These are phyloP conservation scores for Agapornis canus DNA, from an alignment of 2,797 vertebrate genomes.

Conservation along the genomic window DNA sequence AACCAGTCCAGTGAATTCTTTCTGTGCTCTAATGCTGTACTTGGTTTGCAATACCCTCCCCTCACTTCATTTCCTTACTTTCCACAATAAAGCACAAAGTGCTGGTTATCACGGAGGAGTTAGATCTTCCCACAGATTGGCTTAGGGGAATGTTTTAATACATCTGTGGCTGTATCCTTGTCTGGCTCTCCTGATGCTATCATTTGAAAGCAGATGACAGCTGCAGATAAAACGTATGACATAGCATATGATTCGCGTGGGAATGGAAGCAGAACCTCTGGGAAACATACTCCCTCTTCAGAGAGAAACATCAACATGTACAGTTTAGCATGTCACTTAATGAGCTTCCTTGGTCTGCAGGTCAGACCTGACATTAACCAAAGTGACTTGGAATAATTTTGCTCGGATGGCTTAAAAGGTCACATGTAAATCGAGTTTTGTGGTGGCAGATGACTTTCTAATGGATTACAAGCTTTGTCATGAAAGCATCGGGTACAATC, in stretches of 20 bases:
- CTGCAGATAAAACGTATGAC: not conserved
- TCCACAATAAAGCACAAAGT: not conserved
- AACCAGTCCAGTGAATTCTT: not conserved
- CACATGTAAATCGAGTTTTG: not conserved
- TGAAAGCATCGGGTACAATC: not conserved
- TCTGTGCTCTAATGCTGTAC: not conserved
- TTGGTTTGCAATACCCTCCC: not conserved
- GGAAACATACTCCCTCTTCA: not conserved
- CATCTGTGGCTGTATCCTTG: not conserved
- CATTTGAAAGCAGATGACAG: not conserved
- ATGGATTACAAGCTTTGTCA: constrained; percentile 22
- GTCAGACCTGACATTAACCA: constrained; percentile 13
- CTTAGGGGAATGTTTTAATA: not conserved
- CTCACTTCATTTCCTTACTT: not conserved
- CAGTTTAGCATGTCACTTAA: not conserved
- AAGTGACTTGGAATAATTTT: constrained; percentile 26
- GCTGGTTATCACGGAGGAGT: not conserved
- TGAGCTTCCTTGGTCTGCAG: not conserved
- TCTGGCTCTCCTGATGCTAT: not conserved
- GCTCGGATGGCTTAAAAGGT: not conserved
- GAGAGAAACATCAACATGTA: not conserved
- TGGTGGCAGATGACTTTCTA: constrained; percentile 6
- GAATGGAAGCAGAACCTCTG: not conserved
- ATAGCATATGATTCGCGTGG: not conserved
- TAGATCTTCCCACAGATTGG: not conserved